A percentile compares a stretch with the other conserved stretches of the same genome.
phyloP scores from a whole-genome alignment of 2,797 vertebrate genomes.

The Periophthalmus magnuspinnatus region DNA sequence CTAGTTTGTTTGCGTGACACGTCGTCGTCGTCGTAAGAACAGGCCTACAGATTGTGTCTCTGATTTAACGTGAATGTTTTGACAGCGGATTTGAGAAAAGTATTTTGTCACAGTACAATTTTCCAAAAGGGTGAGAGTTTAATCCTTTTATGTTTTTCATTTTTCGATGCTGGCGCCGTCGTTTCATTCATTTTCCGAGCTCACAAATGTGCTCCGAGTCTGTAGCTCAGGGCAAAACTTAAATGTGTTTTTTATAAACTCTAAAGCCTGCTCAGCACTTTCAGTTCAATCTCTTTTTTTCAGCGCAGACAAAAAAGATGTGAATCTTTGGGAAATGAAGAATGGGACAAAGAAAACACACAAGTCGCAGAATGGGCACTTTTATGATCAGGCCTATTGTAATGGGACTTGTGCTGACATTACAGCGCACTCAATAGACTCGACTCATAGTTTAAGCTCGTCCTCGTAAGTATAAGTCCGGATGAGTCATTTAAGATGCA shows the following conservation, averaged over 20 bases:
- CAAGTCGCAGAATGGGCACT: conserved; percentile 17
- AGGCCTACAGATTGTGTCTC: too few species aligned
- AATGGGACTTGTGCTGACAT: conserved; percentile 52
- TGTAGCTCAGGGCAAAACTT: conserved; percentile 29
- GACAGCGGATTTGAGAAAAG: neutral
- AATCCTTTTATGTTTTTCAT: conserved; percentile 3
- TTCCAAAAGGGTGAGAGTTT: neutral
- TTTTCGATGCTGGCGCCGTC: conserved; percentile 17
- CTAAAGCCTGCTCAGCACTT: conserved; percentile 23
- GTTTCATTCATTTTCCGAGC: conserved; percentile 24
- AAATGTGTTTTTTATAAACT: conserved; percentile 22
- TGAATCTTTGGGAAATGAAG: conserved; percentile 28
- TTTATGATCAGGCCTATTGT: conserved; percentile 26
- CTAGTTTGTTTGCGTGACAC: too few species aligned
- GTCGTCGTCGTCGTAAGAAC: too few species aligned
- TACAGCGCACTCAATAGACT: conserved; percentile 45
- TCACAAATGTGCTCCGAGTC: conserved; percentile 22
- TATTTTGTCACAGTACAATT: neutral
- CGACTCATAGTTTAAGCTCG: conserved; percentile 38
- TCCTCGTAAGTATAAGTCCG: conserved; percentile 31
- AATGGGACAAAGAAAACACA: conserved; percentile 23
- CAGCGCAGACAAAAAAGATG: conserved; percentile 28
- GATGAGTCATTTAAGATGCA: conserved; percentile 32
- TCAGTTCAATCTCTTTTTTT: conserved; percentile 14
- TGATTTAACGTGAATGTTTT: neutral